Evolutionary conservation across 2,888 invertebrate genomes (phyloP).

Genomic region (Cephalotes varians): DNA sequence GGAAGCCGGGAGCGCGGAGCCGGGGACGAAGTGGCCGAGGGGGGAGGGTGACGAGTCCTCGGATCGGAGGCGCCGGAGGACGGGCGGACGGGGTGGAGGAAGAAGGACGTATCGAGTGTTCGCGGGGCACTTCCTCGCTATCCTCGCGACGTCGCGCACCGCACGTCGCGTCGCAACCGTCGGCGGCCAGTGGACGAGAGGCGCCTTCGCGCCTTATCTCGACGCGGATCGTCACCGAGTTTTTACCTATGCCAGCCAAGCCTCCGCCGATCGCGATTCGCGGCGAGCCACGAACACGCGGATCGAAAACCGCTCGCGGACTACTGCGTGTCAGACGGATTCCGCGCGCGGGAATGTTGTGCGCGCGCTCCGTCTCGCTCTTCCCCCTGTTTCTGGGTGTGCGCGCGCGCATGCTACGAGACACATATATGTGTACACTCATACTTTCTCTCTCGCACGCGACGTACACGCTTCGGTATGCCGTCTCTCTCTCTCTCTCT

Average conservation of each 20-base stretch:
- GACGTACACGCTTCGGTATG: conserved; percentile 32
- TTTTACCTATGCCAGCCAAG: conserved; percentile 41
- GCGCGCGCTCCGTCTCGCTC: conserved; percentile 50
- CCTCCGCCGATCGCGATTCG: conserved; percentile 44
- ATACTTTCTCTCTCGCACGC: conserved; percentile 49
- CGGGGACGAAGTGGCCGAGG: background rate
- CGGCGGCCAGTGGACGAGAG: conserved; percentile 6
- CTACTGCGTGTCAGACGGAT: conserved; percentile 63
- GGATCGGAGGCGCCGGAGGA: conserved; percentile 25
- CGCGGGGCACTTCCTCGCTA: conserved; percentile 39
- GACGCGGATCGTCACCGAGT: conserved; percentile 9
- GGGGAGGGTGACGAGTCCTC: conserved; percentile 1
- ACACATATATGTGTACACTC: background rate
- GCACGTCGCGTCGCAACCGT: conserved; percentile 24
- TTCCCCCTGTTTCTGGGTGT: conserved; percentile 37
- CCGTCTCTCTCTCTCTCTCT: conserved; percentile 17
- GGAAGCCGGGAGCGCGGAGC: conserved; percentile 4
- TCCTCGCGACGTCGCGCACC: conserved; percentile 23
- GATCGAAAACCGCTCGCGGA: conserved; percentile 56
- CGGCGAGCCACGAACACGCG: conserved; percentile 53
- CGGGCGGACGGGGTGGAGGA: background rate
- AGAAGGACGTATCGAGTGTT: conserved; percentile 17
- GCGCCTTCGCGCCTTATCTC: conserved; percentile 10
- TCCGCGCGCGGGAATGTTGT: conserved; percentile 71
- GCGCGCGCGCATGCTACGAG: conserved; percentile 52